Evolutionary conservation across 2,797 vertebrate genomes (phyloP), one percentile per base, ranked within the genome.

Genomic region (Natrix natrix): DNA sequence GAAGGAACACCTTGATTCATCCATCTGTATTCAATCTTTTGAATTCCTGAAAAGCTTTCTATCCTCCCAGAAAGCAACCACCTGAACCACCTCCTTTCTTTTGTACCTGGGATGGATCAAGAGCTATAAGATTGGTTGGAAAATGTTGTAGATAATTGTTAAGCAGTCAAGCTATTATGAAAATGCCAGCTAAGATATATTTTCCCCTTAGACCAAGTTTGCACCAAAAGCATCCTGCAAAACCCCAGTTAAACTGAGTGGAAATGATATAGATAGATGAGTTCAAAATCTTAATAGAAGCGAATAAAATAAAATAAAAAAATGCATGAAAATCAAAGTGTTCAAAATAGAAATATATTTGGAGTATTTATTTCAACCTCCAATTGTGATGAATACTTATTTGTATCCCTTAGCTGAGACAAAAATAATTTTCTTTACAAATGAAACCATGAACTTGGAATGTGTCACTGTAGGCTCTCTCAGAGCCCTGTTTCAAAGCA

Each of bases 41-140:
- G 61, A 11, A 28, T 91, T 57, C 86, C 90, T 94, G 59, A 87
- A 43, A 10, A 48, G 86, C 11, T 17, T 55, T 5, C 0, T 37
- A 1, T 48, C 93, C n/a, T 91, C 14, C 26, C 2, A 90, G 63
- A 87, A 26, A 74, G 20, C 54, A 90, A 8, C 92, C 20, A 57
- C 7, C 55, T 22, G 17, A 32, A 48, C 52, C 74, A 28, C 17
- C 48, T 12, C 28, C 1, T 26, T 61, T 14, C 60, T 78, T 54
- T 61, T 37, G 16, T 56, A 7, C 59, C 8, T 61, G 6, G 5
- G 0, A 7, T 1, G 13, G 17, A 32, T 55, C 59, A 88, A 0
- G 0, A 56, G 24, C 28, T 37, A 16, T 83, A 57, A 59, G 24
- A 13, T 8, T 2, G 43, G 3, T n/a, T 17, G n/a, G 16, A 43